Evolutionary conservation across 2,888 invertebrate genomes (phyloP).

Genomic region (Xestia xanthographa): DNA sequence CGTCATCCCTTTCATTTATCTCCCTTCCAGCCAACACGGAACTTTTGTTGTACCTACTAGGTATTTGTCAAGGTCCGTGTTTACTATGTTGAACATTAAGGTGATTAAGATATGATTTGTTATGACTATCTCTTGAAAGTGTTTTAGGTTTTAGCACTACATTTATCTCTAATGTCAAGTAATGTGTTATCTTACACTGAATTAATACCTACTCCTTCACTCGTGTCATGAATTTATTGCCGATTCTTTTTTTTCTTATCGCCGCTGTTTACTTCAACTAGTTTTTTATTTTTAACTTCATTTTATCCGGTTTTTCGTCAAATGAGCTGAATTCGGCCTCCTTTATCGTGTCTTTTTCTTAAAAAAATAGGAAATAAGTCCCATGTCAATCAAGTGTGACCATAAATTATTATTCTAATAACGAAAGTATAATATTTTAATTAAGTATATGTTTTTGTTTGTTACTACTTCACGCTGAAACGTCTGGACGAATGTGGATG

Average conservation of each 20-base stretch:
- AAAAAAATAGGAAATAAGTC: not conserved
- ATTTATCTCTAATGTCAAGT: slow-evolving; percentile 3
- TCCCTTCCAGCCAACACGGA: not conserved
- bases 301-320: not conserved
- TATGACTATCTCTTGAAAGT: slow-evolving; percentile 38
- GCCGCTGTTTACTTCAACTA: not conserved
- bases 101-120: slow-evolving; percentile 41
- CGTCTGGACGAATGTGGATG: too few species aligned
- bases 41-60: slow-evolving; percentile 10
- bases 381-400: not conserved
- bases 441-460: not conserved
- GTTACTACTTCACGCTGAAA: not conserved
- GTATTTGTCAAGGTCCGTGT: slow-evolving; percentile 20
- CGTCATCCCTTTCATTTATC: not conserved
- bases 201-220: slow-evolving; percentile 12
- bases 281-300: not conserved
- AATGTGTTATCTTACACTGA: slow-evolving; percentile 21
- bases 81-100: slow-evolving; percentile 20
- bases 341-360: not conserved
- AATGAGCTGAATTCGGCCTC: not conserved
- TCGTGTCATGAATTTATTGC: slow-evolving; percentile 15
- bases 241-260: slow-evolving; percentile 5
- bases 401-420: not conserved
- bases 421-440: not conserved
- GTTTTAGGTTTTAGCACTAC: slow-evolving; percentile 21